phyloP scores from a whole-genome alignment of 2,797 vertebrate species.

The Tiaroga cobitis region DNA sequence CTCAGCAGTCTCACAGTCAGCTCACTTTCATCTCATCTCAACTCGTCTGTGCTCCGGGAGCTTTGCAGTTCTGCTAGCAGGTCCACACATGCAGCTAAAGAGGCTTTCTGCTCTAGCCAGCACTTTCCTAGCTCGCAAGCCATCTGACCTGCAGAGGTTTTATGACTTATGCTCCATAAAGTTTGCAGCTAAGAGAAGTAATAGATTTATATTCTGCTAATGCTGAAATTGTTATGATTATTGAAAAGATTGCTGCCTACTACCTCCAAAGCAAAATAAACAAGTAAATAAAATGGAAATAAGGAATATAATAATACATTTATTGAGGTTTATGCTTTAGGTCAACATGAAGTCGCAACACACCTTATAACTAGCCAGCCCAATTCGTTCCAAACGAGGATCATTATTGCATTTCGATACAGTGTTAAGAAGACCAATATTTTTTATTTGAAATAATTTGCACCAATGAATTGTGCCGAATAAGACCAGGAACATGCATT shows the following conservation, averaged over 20 bases:
- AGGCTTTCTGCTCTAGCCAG: background rate
- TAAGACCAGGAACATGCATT: too few species aligned
- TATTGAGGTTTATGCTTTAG: too few species aligned
- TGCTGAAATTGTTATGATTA: background rate
- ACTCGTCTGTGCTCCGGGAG: background rate
- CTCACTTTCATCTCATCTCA: slow-evolving; percentile 44
- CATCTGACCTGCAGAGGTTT: background rate
- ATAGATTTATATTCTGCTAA: background rate
- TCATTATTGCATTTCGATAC: too few species aligned
- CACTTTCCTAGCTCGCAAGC: background rate
- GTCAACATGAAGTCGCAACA: too few species aligned
- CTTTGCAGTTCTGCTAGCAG: background rate
- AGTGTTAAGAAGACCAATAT: too few species aligned
- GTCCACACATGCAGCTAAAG: background rate
- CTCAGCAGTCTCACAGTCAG: slow-evolving; percentile 28
- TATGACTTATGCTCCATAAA: too few species aligned
- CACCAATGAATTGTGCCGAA: too few species aligned
- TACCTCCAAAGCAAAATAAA: background rate
- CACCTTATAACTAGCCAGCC: too few species aligned
- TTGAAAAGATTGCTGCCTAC: background rate
- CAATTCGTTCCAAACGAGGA: background rate
- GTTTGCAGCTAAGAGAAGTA: too few species aligned
- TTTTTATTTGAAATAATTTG: too few species aligned
- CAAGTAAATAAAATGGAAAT: background rate
- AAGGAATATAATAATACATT: background rate